Evolutionary conservation across 1,140 invertebrate species (phyloP), one percentile per base, ranked within the genome.

Genomic region (Magallana angulata): DNA sequence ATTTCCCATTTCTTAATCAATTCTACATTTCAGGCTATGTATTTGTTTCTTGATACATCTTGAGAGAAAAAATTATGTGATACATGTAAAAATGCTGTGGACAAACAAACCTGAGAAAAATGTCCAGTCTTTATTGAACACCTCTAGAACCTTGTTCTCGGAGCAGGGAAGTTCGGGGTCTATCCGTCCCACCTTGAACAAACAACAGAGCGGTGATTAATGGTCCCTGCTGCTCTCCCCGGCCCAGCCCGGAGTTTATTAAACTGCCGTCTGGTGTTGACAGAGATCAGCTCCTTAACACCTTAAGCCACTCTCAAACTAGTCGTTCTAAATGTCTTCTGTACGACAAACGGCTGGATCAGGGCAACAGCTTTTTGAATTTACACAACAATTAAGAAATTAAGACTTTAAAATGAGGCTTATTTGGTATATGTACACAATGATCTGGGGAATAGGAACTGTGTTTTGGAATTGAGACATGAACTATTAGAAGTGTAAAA

Each of bases 101-200:
- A 62, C 14, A 30, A 24, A 76, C 68, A 76, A 76, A 76, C 68
- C 68, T 76, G 12, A 30, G 68, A 76, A 76, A 30, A 76, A 76
- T 76, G 7, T 8, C 68, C 68, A 76, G 68, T 76, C 68, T 36
- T 76, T 76, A 76, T 76, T 76, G 68, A 76, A 76, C 68, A 76
- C 4, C 7, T 76, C 68, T 76, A 76, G 36, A 30, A 76, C 68
- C 24, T 76, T 76, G 68, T 76, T 76, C 36, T 76, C 68, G 5
- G 24, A 18, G 9, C 68, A 76, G 24, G 18, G 68, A 76, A 30
- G 68, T 30, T 18, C 4, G 24, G 68, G 36, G 36, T 76, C 30
- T 76, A 76, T 30, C 68, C 36, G 68, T 76, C 36, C 68, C 68
- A 76, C 68, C 68, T 76, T 76, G 36, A 76, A 76, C 68, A 76